Evolutionary conservation across 1,140 invertebrate species (phyloP), one percentile per base, ranked within the genome.

Genomic region (Ostrea denselamellosa): DNA sequence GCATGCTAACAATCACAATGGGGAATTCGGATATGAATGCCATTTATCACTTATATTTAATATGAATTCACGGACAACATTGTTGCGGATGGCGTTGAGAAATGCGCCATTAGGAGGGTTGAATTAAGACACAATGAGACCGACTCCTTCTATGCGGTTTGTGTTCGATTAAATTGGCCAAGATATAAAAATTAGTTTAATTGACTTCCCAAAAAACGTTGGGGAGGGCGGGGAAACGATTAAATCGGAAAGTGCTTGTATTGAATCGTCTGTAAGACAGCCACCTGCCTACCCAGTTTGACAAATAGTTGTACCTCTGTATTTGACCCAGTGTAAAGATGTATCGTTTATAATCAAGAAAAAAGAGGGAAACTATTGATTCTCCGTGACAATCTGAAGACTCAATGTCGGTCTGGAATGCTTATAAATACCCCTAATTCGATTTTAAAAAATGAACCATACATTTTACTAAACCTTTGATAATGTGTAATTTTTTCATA

Each of bases 11-110:
- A 34, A 25, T 77, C 68, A 77, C 68, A 77, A 77, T 28, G 68
- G 68, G 28, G 68, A 77, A 34, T 77, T 77, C 68, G 10, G 68
- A 34, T 77, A 77, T 77, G 25, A 77, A 77, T 77, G 68, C 68
- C 22, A 77, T 77, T 77, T 77, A 77, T 77, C 68, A 77, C 68
- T 77, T 77, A 77, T 77, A 77, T 77, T 77, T 77, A 34, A 77
- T 77, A 77, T 77, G 25, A 77, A 34, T 34, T 34, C 68, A 34
- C 25, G 7, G 68, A 14, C 68, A 77, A 77, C 68, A 77, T 77
- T 77, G 68, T 77, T 77, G 25, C 68, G 28, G 28, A 77, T 25
- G 68, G 34, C 68, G 25, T 34, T 7, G 68, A 77, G 68, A 77
- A 77, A 77, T 77, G 68, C 68, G 68, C 68, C 68, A 77, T 77